Percentiles rank a stretch among this genome's conserved stretches.
Conservation (phyloP, 2,888 invertebrate genomes). For the Drosophila emarginata region DNA sequence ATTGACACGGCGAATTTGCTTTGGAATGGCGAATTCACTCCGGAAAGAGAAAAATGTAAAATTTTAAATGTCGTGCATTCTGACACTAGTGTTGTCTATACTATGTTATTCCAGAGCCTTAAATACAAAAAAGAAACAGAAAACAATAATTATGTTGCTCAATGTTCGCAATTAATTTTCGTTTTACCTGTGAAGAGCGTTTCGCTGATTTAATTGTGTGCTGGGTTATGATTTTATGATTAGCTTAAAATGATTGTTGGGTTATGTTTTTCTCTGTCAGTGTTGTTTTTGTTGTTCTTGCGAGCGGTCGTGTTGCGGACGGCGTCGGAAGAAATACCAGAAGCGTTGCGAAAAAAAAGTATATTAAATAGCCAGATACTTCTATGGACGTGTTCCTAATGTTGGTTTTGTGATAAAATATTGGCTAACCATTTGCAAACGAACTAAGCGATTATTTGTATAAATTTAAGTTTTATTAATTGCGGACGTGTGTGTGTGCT, state of each 20-base stretch:
- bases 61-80: too few relatives aligned
- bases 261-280: not conserved
- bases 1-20: too few relatives aligned
- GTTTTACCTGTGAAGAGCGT: too few relatives aligned
- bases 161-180: too few relatives aligned
- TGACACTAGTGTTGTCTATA: too few relatives aligned
- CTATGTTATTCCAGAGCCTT: too few relatives aligned
- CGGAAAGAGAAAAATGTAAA: too few relatives aligned
- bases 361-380: not conserved
- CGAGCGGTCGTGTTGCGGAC: not conserved
- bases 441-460: not conserved
- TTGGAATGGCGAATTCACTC: too few relatives aligned
- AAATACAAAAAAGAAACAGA: too few relatives aligned
- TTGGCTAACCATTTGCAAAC: not conserved
- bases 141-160: too few relatives aligned
- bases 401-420: not conserved
- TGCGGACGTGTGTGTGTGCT: constrained; percentile 15
- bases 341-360: not conserved
- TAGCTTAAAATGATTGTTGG: not conserved
- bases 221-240: too few relatives aligned
- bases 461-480: constrained; percentile 1
- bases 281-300: not conserved
- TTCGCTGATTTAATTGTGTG: too few relatives aligned
- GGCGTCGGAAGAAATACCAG: not conserved
- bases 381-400: not conserved